Conservation (phyloP, 2,113 vertebrate species). For the Bos indicus region DNA sequence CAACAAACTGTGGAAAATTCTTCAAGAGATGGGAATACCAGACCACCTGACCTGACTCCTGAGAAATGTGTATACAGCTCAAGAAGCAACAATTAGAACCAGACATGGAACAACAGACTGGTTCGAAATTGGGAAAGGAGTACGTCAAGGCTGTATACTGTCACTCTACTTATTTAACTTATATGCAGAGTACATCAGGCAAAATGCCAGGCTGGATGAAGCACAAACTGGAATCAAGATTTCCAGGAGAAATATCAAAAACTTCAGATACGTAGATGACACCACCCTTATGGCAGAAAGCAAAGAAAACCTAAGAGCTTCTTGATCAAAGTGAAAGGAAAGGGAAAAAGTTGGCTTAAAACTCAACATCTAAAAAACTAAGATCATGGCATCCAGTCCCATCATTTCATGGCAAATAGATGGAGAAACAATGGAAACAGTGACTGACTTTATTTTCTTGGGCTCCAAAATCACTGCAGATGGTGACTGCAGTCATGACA, state of each 20-base stretch:
- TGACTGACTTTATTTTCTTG: no score
- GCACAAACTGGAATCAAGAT: background rate
- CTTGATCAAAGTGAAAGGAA: background rate
- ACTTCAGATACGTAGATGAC: background rate
- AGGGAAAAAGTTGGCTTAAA: background rate
- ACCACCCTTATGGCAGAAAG: background rate
- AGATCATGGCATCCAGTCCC: background rate
- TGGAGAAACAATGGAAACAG: no score
- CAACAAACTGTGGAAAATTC: background rate
- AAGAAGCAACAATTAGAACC: background rate
- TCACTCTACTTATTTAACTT: background rate
- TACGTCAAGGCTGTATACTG: background rate
- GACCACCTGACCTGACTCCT: background rate
- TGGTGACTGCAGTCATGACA: no score
- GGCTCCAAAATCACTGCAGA: no score
- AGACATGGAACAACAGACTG: background rate
- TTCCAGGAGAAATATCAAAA: background rate
- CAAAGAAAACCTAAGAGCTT: background rate
- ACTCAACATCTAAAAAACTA: background rate
- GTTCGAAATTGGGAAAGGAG: background rate
- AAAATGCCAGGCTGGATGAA: background rate
- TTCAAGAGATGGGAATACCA: background rate
- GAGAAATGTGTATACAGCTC: background rate
- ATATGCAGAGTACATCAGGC: background rate
- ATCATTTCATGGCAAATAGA: background rate